These are phyloP conservation scores for Sinella curviseta DNA, from an alignment of 1,140 invertebrate species.

Conservation along the genomic window DNA sequence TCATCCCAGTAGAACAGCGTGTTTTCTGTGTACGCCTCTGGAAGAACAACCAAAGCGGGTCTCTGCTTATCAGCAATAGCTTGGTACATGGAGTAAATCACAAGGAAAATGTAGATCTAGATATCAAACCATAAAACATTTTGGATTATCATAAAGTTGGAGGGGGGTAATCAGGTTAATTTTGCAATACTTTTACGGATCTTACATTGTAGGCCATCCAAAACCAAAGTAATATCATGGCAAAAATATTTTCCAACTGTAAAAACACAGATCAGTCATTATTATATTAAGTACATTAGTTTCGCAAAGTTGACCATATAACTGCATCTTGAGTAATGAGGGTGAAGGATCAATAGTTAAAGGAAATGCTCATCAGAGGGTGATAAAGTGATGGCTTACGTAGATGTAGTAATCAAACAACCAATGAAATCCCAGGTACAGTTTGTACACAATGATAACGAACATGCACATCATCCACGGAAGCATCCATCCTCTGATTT, in stretches of 20 bases:
- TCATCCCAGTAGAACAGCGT: slow-evolving; percentile 47
- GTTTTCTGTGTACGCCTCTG: slow-evolving; percentile 16
- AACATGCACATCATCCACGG: slow-evolving; percentile 76
- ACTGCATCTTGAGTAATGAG: neutral
- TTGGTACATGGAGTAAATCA: slow-evolving; percentile 80
- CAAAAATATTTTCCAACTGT: slow-evolving; percentile 74
- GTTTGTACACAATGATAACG: slow-evolving; percentile 71
- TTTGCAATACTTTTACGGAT: slow-evolving; percentile 49
- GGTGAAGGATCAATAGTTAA: neutral
- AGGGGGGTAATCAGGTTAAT: neutral
- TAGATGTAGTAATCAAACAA: slow-evolving; percentile 85
- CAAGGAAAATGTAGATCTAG: slow-evolving; percentile 82
- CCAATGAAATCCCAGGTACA: slow-evolving; percentile 78
- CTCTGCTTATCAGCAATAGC: slow-evolving; percentile 75
- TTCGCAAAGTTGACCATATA: neutral
- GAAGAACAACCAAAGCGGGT: slow-evolving; percentile 70
- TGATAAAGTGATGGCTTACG: slow-evolving; percentile 61
- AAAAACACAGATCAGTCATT: slow-evolving; percentile 54
- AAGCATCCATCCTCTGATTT: slow-evolving; percentile 73
- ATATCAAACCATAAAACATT: slow-evolving; percentile 50
- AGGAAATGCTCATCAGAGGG: slow-evolving; percentile 19
- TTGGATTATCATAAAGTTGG: neutral
- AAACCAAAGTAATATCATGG: slow-evolving; percentile 70
- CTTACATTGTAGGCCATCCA: slow-evolving; percentile 84
- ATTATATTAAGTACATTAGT: too few relatives aligned